Evolutionary conservation across 2,888 invertebrate species (phyloP).

Genomic region (Steinernema scapterisci): DNA sequence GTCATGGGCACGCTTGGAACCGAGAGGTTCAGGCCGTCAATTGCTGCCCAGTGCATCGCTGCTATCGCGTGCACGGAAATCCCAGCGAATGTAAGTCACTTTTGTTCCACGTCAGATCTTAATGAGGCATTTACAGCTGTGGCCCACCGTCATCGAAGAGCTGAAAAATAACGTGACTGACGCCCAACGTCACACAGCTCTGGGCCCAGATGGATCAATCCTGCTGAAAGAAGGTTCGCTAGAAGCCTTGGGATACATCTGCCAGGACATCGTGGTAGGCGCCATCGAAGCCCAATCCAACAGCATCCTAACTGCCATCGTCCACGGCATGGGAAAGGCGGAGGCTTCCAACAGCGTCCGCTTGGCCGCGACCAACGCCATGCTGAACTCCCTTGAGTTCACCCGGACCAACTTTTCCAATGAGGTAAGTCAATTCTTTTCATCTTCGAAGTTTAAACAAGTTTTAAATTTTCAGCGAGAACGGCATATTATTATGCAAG

Average conservation of each 20-base stretch:
- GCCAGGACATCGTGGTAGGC: conserved; percentile 83
- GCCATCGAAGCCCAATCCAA: conserved; percentile 84
- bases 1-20: conserved; percentile 93
- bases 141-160: conserved; percentile 85
- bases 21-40: conserved; percentile 88
- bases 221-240: conserved; percentile 93
- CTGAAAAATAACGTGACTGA: conserved; percentile 87
- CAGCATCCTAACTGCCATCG: conserved; percentile 95
- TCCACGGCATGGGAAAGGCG: conserved; percentile 94
- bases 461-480: conserved; percentile 76
- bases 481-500: conserved; percentile 98
- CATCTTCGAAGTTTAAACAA: background rate
- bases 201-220: conserved; percentile 77
- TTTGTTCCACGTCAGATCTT: background rate
- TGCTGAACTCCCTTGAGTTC: conserved; percentile 95
- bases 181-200: conserved; percentile 5
- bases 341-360: conserved; percentile 85
- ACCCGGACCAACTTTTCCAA: conserved; percentile 97
- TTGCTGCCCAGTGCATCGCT: conserved; percentile 98
- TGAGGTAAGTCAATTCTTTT: conserved; percentile 76
- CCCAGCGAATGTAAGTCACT: conserved; percentile 73
- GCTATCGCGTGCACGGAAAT: conserved; percentile 96
- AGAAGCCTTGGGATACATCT: conserved; percentile 97
- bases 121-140: conserved; percentile 75
- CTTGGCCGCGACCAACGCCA: conserved; percentile 92